These are phyloP conservation scores for Notoglanidium macrostoma DNA, from an alignment of 2,797 vertebrate genomes.

Conservation along the genomic window DNA sequence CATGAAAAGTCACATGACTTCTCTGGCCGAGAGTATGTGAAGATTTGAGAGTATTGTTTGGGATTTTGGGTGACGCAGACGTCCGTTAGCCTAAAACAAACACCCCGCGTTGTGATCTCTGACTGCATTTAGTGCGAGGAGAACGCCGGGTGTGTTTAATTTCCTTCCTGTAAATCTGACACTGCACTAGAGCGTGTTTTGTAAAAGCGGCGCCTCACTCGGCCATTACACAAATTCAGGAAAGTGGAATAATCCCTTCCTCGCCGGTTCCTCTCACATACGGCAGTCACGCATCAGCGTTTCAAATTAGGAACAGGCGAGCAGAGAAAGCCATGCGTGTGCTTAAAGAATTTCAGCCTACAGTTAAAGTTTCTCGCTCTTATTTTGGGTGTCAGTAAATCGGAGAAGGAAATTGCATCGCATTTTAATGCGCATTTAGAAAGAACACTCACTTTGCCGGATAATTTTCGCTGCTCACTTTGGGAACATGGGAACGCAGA, in stretches of 20 bases:
- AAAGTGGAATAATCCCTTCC: slow-evolving; percentile 38
- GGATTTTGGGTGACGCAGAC: neutral
- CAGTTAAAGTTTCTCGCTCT: slow-evolving; percentile 41
- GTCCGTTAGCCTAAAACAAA: neutral
- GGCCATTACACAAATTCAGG: slow-evolving; percentile 21
- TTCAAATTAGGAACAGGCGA: slow-evolving; percentile 36
- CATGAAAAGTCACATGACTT: neutral
- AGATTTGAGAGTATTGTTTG: neutral
- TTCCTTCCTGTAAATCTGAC: neutral
- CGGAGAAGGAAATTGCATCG: slow-evolving; percentile 55
- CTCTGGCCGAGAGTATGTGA: neutral
- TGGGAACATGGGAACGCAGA: neutral
- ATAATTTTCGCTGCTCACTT: slow-evolving; percentile 29
- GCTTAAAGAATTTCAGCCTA: slow-evolving; percentile 58
- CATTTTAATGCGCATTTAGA: slow-evolving; percentile 58
- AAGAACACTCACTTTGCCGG: slow-evolving; percentile 53
- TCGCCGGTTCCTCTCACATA: slow-evolving; percentile 17
- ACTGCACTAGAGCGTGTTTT: neutral
- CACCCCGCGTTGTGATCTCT: neutral
- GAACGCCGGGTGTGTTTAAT: neutral
- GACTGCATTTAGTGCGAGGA: neutral
- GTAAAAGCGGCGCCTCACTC: neutral
- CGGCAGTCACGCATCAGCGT: slow-evolving; percentile 53
- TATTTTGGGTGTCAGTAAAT: slow-evolving; percentile 61
- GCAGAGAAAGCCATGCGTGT: slow-evolving; percentile 17